phyloP scores from a whole-genome alignment of 2,113 vertebrate genomes.

The Perognathus longimembris region DNA sequence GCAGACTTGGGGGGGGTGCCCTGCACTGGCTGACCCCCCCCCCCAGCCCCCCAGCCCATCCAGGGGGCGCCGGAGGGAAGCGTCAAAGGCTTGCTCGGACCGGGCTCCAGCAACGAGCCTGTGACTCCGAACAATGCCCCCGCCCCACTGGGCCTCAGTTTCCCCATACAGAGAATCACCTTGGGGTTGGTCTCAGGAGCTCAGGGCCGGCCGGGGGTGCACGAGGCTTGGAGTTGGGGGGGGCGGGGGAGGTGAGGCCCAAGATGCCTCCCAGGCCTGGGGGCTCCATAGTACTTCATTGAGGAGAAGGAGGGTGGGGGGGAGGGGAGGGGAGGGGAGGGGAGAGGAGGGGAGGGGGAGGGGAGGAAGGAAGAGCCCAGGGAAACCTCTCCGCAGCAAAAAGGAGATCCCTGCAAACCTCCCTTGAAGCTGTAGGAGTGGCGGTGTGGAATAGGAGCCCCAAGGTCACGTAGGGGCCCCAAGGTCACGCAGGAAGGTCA shows the following conservation, averaged over 20 bases:
- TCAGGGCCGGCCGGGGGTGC: not conserved
- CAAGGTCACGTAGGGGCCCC: too few relatives aligned
- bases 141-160: not conserved
- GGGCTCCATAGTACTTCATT: not conserved
- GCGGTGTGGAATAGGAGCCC: not conserved
- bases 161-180: not conserved
- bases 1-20: too few relatives aligned
- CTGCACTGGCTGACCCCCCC: too few relatives aligned
- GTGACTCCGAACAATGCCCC: not conserved
- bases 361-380: not conserved
- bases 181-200: not conserved
- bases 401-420: not conserved
- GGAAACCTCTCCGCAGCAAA: not conserved
- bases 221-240: rapidly evolving
- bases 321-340: not conserved
- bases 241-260: not conserved
- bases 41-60: too few relatives aligned
- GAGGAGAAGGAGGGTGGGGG: not conserved
- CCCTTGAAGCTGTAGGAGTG: not conserved
- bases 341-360: not conserved
- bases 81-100: too few relatives aligned
- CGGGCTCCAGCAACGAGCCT: not conserved
- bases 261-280: not conserved
- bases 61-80: too few relatives aligned
- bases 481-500: too few relatives aligned